Evolutionary conservation across 2,797 vertebrate genomes (phyloP).

Genomic region (Rhinichthys osculus): DNA sequence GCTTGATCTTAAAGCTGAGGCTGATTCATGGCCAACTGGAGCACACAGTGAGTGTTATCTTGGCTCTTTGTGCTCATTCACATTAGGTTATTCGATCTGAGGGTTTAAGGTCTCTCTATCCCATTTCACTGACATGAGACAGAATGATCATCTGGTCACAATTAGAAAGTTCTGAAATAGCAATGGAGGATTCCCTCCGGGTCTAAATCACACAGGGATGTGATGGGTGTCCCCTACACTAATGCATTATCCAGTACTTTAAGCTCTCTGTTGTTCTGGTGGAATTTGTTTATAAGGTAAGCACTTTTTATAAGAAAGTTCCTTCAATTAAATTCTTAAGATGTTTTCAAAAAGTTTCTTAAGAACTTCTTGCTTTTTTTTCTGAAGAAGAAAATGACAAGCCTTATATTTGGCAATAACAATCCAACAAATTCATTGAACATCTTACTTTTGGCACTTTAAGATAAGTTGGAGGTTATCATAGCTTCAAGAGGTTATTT

Average conservation of each 20-base stretch:
- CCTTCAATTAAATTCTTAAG: neutral
- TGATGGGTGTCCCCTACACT: conserved; percentile 8
- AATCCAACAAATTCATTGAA: neutral
- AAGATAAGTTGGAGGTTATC: neutral
- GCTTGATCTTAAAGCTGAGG: conserved; percentile 31
- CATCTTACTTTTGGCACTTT: neutral
- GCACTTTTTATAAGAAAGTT: neutral
- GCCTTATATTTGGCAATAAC: neutral
- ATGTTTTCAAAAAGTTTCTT: too few species aligned
- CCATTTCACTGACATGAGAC: conserved; percentile 16
- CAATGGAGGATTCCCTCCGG: conserved; percentile 47
- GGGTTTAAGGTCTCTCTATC: conserved; percentile 38
- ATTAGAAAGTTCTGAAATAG: conserved; percentile 57
- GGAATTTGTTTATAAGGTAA: neutral
- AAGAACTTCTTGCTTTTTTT: neutral
- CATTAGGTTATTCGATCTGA: conserved; percentile 47
- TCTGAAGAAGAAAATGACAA: neutral
- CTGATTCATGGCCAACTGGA: conserved; percentile 28
- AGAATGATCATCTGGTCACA: conserved; percentile 15
- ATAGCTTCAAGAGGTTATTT: neutral
- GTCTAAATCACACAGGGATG: conserved; percentile 22
- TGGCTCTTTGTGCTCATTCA: conserved; percentile 40
- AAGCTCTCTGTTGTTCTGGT: conserved; percentile 13
- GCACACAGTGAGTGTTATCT: conserved; percentile 43
- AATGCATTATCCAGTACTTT: neutral